Conservation (phyloP, 2,888 invertebrate genomes). For the Dolomedes plantarius region DNA sequence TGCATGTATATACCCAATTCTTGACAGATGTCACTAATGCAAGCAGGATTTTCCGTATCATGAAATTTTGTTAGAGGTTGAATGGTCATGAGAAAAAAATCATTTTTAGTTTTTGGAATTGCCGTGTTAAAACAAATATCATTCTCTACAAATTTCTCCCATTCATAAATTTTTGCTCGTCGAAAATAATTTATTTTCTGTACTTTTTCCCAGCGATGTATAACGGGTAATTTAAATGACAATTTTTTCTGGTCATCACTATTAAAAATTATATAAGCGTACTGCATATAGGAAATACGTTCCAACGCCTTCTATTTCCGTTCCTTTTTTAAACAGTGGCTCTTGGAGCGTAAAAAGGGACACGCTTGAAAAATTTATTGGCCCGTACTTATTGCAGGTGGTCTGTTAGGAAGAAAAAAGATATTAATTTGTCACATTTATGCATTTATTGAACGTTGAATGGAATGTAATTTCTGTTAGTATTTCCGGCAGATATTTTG, state of each 20-base stretch:
- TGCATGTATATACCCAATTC: too few species aligned
- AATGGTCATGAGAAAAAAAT: too few species aligned
- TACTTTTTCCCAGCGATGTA: too few species aligned
- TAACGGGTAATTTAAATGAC: too few species aligned
- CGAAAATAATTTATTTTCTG: too few species aligned
- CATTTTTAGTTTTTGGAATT: too few species aligned
- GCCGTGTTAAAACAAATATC: too few species aligned
- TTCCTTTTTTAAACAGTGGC: not conserved
- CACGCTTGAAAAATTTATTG: constrained; percentile 3
- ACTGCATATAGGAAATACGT: not conserved
- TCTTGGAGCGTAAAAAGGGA: not conserved
- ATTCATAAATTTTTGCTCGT: too few species aligned
- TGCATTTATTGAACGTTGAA: not conserved
- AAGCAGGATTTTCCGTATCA: too few species aligned
- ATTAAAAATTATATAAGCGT: not conserved
- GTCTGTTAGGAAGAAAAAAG: not conserved
- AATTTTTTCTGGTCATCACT: not conserved
- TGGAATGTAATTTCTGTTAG: not conserved
- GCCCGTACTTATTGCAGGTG: not conserved
- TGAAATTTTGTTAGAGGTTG: too few species aligned
- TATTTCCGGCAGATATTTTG: constrained; percentile 5
- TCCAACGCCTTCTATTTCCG: constrained; percentile 5
- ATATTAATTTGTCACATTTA: not conserved
- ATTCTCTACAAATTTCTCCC: too few species aligned
- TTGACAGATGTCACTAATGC: too few species aligned